Conservation (phyloP, 2,113 vertebrate species). For the Cinclus cinclus region DNA sequence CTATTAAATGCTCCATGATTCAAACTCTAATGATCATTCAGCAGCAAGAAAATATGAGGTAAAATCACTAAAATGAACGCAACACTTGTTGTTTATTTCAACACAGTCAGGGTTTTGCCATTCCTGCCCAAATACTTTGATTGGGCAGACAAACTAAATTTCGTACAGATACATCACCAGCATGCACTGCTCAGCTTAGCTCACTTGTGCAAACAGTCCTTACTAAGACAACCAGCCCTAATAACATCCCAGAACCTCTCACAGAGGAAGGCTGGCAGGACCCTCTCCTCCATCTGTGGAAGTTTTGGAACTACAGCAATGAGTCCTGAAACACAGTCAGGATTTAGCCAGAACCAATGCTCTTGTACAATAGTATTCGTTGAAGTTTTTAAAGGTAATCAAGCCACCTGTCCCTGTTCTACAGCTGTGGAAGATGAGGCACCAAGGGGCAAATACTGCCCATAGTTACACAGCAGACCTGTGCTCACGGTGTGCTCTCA, state of each 20-base stretch:
- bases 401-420: neutral
- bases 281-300: neutral
- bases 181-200: neutral
- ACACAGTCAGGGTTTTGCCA: neutral
- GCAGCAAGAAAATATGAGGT: neutral
- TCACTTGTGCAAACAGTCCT: neutral
- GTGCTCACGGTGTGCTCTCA: neutral
- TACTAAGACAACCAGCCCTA: neutral
- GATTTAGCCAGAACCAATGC: neutral
- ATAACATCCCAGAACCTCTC: neutral
- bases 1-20: neutral
- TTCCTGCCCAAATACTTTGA: neutral
- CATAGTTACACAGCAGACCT: rapidly evolving
- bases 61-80: neutral
- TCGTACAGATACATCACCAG: neutral
- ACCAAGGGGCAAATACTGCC: neutral
- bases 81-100: neutral
- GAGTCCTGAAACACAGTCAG: neutral
- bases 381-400: neutral
- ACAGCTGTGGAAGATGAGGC: neutral
- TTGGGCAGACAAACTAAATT: neutral
- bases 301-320: neutral
- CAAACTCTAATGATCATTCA: neutral
- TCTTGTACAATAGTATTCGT: neutral
- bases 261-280: neutral